A percentile compares a stretch with the other conserved stretches of the same genome.
Evolutionary conservation across 2,113 vertebrate species (phyloP).

Genomic region (Machaerirhynchus nigripectus): DNA sequence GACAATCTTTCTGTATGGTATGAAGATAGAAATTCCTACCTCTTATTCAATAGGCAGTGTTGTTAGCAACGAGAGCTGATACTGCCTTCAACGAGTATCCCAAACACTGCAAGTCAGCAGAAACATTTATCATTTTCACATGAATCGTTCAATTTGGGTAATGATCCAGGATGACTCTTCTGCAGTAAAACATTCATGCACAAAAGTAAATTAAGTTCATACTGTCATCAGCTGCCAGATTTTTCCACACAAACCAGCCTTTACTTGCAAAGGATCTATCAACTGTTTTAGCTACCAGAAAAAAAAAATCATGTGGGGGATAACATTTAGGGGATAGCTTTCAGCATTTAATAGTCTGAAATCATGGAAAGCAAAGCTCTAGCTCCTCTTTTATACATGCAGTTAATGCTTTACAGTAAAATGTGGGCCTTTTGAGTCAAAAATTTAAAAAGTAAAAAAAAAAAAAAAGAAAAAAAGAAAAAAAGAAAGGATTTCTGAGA

Average conservation of each 20-base stretch:
- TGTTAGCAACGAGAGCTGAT: neutral
- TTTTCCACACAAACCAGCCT: neutral
- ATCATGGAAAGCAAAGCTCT: neutral
- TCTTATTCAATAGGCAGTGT: neutral
- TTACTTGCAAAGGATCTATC: neutral
- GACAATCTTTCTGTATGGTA: neutral
- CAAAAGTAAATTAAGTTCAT: neutral
- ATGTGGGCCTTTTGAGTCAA: neutral
- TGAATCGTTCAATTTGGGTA: neutral
- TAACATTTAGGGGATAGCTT: neutral
- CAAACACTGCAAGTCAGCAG: neutral
- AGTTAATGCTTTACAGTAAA: neutral
- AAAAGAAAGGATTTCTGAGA: neutral
- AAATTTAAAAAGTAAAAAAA: neutral
- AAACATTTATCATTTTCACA: neutral
- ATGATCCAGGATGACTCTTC: neutral
- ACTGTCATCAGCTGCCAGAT: neutral
- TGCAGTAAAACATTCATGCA: neutral
- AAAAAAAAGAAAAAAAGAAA: neutral
- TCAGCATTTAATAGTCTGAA: neutral
- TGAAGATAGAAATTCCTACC: neutral
- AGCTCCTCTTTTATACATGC: neutral
- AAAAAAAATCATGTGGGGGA: neutral
- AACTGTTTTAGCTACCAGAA: neutral
- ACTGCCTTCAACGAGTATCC: neutral